Evolutionary conservation across 1,140 invertebrate genomes (phyloP).

Genomic region (Lasioglossum baleicum): DNA sequence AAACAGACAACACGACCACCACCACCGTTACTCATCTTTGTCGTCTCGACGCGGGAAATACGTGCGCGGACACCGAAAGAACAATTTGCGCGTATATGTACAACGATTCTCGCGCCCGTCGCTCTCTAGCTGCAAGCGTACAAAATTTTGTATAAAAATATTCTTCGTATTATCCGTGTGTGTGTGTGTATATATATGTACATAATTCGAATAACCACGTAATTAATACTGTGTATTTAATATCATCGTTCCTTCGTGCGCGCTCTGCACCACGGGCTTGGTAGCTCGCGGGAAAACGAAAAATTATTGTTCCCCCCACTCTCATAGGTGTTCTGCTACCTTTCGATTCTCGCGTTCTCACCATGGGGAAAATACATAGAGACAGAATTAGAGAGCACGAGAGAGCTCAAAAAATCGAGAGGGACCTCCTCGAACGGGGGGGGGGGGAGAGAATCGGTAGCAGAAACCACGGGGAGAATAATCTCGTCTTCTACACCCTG

Average conservation of each 20-base stretch:
- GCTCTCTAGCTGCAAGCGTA: slow-evolving; percentile 65
- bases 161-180: slow-evolving; percentile 58
- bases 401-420: slow-evolving; percentile 34
- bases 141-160: slow-evolving; percentile 80
- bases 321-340: slow-evolving; percentile 41
- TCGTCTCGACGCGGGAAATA: slow-evolving; percentile 28
- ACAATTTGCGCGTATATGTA: slow-evolving; percentile 61
- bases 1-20: slow-evolving; percentile 55
- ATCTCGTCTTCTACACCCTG: slow-evolving; percentile 44
- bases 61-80: slow-evolving; percentile 49
- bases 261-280: slow-evolving; percentile 66
- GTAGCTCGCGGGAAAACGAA: slow-evolving; percentile 52
- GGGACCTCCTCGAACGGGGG: slow-evolving; percentile 1
- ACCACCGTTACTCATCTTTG: slow-evolving; percentile 32
- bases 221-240: slow-evolving; percentile 77
- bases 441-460: slow-evolving; percentile 35
- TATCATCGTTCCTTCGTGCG: slow-evolving; percentile 68
- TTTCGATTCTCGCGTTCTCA: slow-evolving; percentile 30
- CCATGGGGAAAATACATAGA: neutral
- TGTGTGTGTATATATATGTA: slow-evolving; percentile 67
- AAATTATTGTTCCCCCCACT: neutral
- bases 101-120: slow-evolving; percentile 52
- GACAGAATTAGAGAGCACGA: slow-evolving; percentile 9
- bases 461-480: slow-evolving; percentile 33
- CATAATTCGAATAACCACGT: slow-evolving; percentile 73